These are phyloP conservation scores for Clivina fossor DNA, from an alignment of 2,888 invertebrate species.

Conservation along the genomic window DNA sequence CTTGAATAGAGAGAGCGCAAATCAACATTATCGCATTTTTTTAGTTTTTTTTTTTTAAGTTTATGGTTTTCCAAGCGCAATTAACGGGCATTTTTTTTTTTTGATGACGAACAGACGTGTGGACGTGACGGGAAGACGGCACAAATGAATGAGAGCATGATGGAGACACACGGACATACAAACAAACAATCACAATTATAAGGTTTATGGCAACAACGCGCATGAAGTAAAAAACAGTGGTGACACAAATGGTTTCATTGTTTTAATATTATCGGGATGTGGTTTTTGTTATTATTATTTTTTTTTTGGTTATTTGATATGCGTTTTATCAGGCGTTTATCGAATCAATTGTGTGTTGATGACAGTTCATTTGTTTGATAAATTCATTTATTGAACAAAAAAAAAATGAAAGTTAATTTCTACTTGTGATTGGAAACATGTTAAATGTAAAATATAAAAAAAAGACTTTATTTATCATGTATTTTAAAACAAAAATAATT, in stretches of 20 bases:
- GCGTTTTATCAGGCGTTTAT: not conserved
- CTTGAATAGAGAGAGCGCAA: constrained; percentile 70
- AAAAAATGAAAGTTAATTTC: too few species aligned
- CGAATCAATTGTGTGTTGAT: not conserved
- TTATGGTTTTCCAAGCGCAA: constrained; percentile 50
- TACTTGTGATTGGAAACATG: too few species aligned
- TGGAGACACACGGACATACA: constrained; percentile 45
- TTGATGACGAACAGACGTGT: constrained; percentile 34
- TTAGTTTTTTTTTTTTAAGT: too few species aligned
- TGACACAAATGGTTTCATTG: constrained; percentile 36
- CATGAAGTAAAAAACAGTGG: too few species aligned
- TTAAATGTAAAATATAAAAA: too few species aligned
- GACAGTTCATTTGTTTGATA: too few species aligned
- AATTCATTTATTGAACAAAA: too few species aligned
- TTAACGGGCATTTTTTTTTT: constrained; percentile 26
- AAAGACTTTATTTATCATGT: too few species aligned
- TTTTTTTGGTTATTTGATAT: not conserved
- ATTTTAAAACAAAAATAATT: too few species aligned
- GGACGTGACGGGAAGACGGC: constrained; percentile 45
- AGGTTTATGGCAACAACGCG: too few species aligned
- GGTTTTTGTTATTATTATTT: constrained; percentile 12
- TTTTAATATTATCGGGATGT: not conserved
- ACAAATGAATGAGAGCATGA: constrained; percentile 51
- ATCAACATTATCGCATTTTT: constrained; percentile 58
- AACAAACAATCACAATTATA: constrained; percentile 29